Evolutionary conservation across 1,140 invertebrate species (phyloP).

Genomic region (Pseudomyrmex sp.): DNA sequence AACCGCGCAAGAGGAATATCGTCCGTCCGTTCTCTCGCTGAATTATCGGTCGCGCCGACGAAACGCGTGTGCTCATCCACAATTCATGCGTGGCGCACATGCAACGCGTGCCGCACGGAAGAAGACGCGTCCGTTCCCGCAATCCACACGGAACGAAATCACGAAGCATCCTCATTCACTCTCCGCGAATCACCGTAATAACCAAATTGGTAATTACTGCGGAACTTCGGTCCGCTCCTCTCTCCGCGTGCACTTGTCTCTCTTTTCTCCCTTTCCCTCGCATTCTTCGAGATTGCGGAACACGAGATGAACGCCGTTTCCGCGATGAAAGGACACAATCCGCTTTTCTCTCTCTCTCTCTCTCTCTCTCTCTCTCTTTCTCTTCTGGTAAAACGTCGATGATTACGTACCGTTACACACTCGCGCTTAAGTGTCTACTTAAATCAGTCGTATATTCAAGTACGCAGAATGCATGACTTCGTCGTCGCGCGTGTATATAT

Average conservation of each 20-base stretch:
- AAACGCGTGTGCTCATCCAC: neutral
- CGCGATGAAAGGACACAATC: neutral
- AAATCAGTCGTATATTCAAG: conserved; percentile 47
- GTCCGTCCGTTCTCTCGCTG: conserved; percentile 11
- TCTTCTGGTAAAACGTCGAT: conserved; percentile 20
- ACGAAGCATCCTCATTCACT: conserved; percentile 58
- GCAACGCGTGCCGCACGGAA: conserved; percentile 32
- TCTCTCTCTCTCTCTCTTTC: too few species aligned
- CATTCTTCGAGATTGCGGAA: conserved; percentile 50
- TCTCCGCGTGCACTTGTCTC: conserved; percentile 25
- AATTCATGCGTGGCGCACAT: neutral
- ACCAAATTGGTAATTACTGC: conserved; percentile 76
- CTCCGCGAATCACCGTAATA: conserved; percentile 73
- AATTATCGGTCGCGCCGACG: conserved; percentile 37
- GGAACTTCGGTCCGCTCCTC: conserved; percentile 56
- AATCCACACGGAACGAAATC: conserved; percentile 57
- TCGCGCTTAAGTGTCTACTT: conserved; percentile 29
- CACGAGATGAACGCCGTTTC: conserved; percentile 55
- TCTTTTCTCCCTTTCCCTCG: conserved; percentile 40
- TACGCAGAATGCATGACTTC: conserved; percentile 4
- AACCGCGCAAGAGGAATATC: neutral
- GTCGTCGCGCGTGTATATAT: neutral
- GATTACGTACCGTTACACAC: conserved; percentile 43
- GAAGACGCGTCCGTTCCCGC: neutral
- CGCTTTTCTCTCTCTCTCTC: neutral